Evolutionary conservation across 2,888 invertebrate species (phyloP), one percentile per base, ranked within the genome.

Genomic region (Neoascia interrupta): DNA sequence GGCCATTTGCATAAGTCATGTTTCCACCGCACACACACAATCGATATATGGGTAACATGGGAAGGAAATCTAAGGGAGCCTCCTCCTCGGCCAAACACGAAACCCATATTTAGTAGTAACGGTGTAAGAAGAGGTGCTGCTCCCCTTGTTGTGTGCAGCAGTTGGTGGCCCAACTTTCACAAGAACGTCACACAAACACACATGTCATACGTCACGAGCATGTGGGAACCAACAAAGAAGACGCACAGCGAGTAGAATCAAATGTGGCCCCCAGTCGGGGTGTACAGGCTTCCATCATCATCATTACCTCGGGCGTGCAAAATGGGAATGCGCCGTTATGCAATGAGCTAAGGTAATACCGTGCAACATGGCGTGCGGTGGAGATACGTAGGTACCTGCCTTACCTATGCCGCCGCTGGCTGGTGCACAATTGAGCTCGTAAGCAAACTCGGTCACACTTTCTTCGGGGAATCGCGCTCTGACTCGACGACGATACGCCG

Each of bases 371-470:
- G 19, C 51, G 56, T 36, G 37, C n/a, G n/a, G n/a, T n/a, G n/a
- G n/a, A n/a, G n/a, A n/a, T n/a, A n/a, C n/a, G n/a, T n/a, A n/a
- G n/a, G n/a, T n/a, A n/a, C n/a, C n/a, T n/a, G n/a, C n/a, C n/a
- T n/a, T n/a, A n/a, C n/a, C n/a, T n/a, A n/a, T n/a, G n/a, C n/a
- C n/a, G n/a, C n/a, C n/a, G n/a, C n/a, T n/a, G n/a, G n/a, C n/a
- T 3, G 13, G 11, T 26, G 43, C 43, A 28, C 45, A 61, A 68
- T 39, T 60, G 72, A 73, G 58, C 73, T 79, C 43, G 66, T 79
- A 73, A 73, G 73, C 39, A 68, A 73, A 79, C 79, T 79, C 73
- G 79, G 79, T 79, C 79, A 76, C 79, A 79, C 79, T 79, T 79
- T 79, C 79, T 73, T 79, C 73, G 79, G 10, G 45, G 79, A 73